Conservation (phyloP, 2,113 vertebrate genomes). For the Plecturocebus donacophilus region DNA sequence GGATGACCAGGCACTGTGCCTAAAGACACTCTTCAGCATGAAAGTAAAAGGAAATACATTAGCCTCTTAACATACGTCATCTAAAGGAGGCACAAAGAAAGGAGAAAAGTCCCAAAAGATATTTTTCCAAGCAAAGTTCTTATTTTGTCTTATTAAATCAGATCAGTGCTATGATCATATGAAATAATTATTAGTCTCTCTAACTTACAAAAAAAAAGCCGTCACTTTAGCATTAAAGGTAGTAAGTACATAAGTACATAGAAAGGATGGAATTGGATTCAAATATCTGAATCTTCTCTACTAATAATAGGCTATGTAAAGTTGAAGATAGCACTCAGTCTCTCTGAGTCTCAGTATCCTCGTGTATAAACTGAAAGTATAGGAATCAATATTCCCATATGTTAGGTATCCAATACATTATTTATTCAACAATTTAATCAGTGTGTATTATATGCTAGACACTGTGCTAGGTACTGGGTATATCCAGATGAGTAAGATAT, state of each 20-base stretch:
- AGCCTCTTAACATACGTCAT: not conserved
- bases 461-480: not conserved
- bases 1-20: not conserved
- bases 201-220: not conserved
- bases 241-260: not conserved
- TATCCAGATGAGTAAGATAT: not conserved
- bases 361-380: constrained; percentile 1
- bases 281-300: not conserved
- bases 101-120: not conserved
- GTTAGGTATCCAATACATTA: not conserved
- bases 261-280: not conserved
- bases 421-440: constrained; percentile 23
- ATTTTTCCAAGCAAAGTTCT: constrained; percentile 28
- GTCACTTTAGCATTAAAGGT: not conserved
- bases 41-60: not conserved
- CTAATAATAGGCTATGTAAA: not conserved
- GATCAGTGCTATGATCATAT: not conserved
- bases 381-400: not conserved
- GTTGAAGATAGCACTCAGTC: not conserved
- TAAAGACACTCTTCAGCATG: not conserved
- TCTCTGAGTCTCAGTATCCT: not conserved
- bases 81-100: not conserved
- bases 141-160: constrained; percentile 36
- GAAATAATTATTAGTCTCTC: not conserved
- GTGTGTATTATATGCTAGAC: not conserved